These are phyloP conservation scores for Myodes glareolus DNA, from an alignment of 2,113 vertebrate species.

Conservation along the genomic window DNA sequence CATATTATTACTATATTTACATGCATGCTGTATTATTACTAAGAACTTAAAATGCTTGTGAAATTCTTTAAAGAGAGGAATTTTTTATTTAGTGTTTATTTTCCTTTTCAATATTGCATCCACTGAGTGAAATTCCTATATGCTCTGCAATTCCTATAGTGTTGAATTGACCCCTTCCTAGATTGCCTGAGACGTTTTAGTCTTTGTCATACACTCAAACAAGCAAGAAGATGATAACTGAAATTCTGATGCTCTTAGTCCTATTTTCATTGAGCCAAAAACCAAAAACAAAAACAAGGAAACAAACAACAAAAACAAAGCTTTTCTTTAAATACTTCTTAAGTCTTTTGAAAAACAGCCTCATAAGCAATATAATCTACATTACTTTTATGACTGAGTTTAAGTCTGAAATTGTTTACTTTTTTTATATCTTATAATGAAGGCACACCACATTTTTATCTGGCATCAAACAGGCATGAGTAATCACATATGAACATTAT, in stretches of 20 bases:
- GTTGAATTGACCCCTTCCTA: neutral
- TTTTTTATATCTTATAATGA: conserved; percentile 14
- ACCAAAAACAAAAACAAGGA: neutral
- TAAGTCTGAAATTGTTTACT: conserved; percentile 32
- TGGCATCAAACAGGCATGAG: neutral
- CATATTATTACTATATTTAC: neutral
- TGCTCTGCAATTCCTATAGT: neutral
- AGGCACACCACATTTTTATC: neutral
- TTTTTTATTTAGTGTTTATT: neutral
- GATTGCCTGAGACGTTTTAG: neutral
- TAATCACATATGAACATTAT: neutral
- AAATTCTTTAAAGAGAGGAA: neutral
- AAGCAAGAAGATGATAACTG: neutral
- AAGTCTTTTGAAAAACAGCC: neutral
- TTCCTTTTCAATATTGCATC: neutral
- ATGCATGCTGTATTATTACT: neutral
- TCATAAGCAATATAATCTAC: neutral
- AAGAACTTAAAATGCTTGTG: neutral
- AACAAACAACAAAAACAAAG: neutral
- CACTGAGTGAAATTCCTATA: neutral
- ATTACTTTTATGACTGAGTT: neutral
- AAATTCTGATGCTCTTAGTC: neutral
- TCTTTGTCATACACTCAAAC: neutral
- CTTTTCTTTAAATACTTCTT: neutral
- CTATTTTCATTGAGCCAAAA: neutral